phyloP scores from a whole-genome alignment of 1,140 invertebrate genomes.

The Zaprionus capensis region DNA sequence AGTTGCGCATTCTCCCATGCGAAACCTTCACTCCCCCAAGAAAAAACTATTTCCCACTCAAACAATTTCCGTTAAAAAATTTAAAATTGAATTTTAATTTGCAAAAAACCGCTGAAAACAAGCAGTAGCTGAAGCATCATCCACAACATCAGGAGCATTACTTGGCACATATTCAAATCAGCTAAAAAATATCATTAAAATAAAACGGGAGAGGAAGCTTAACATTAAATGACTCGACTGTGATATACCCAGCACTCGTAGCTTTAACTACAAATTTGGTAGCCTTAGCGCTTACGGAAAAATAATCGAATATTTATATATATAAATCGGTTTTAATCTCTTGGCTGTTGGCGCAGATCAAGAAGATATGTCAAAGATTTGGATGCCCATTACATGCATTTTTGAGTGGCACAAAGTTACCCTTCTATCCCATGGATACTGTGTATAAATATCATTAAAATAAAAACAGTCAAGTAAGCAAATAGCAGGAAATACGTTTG shows the following conservation, averaged over 20 bases:
- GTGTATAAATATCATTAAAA: constrained; percentile 70
- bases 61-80: constrained; percentile 60
- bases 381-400: too few species aligned
- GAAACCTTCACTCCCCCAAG: constrained; percentile 18
- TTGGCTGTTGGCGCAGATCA: too few species aligned
- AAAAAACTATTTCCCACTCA: constrained; percentile 2
- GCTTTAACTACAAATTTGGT: background rate
- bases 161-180: constrained; percentile 80
- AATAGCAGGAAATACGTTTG: constrained; percentile 72
- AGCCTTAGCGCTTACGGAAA: background rate
- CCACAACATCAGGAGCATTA: constrained; percentile 64
- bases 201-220: constrained; percentile 41
- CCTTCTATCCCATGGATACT: background rate
- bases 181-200: constrained; percentile 64
- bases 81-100: constrained; percentile 77
- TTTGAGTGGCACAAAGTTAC: background rate
- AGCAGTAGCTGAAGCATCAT: constrained; percentile 27
- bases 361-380: too few species aligned
- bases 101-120: constrained; percentile 21
- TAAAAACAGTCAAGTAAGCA: constrained; percentile 71
- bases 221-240: background rate
- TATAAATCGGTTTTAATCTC: too few species aligned
- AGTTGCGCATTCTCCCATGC: background rate
- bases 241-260: background rate
- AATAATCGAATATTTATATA: too few species aligned